Base-by-base conservation (phyloP, 2,797 vertebrate genomes). In the Arrhamphus sclerolepis region DNA sequence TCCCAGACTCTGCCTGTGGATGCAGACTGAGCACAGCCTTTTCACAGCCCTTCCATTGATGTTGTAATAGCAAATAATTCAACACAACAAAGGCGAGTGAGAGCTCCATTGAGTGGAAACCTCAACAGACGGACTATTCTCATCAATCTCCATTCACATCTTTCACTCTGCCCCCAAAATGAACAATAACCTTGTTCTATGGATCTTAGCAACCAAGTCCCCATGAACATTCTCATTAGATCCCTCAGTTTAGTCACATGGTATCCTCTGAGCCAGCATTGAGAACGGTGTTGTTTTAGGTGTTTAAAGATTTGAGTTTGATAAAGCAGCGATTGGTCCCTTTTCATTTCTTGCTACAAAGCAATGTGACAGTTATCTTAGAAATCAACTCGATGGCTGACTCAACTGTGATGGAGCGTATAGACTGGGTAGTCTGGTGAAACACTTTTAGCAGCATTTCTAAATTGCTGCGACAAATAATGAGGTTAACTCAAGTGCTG, bases 171-270 rank as follows among this genome's bases (percentile, higher is more conserved):
- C n/a, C 43, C 55, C 58, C 53, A 2, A 11, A 39, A 47, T 48
- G 59, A 82, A 77, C 84, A 90, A 91, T 87, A 56, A 72, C 67
- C 82, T 75, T 71, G 10, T 70, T 75, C 66, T 75, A 75, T 72
- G 75, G 79, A 85, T 79, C 91, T 77, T 91, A 87, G 92, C 90
- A 93, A 94, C 90, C 73, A 20, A 57, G 72, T 46, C 56, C 7
- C 46, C 7, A 56, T 81, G 83, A 83, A 76, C 72, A 76, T 70
- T 56, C 72, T 51, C 66, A 46, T 51, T 21, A 26, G 13, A 80
- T 64, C 49, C 73, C 72, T 29, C 57, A n/a, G n/a, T 77, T 70
- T 1, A 62, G 60, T 64, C 52, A 54, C 54, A 19, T 66, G 22
- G 63, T 38, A 70, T 38, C 39, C 10, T 3, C 3, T 26, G 24